Percentiles rank a stretch among this genome's conserved stretches.
phyloP scores from a whole-genome alignment of 2,113 vertebrate genomes.

The Gallinago media region DNA sequence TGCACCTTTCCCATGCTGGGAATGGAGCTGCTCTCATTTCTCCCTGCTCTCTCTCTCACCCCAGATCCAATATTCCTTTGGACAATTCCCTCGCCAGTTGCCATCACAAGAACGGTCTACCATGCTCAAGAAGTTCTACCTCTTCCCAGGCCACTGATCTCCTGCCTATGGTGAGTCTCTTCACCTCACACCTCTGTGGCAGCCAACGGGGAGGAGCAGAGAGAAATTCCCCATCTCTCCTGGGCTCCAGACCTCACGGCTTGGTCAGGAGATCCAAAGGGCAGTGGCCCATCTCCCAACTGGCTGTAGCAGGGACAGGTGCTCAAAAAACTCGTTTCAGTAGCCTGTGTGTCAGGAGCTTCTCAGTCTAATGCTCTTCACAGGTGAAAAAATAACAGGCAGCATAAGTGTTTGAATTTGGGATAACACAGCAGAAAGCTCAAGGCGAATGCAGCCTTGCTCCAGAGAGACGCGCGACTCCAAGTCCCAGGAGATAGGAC shows the following conservation, averaged over 20 bases:
- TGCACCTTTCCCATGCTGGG: not conserved
- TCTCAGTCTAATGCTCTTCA: not conserved
- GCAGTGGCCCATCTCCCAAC: not conserved
- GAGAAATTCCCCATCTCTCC: not conserved
- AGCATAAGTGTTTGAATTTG: not conserved
- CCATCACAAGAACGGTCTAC: not conserved
- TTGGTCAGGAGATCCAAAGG: rapidly evolving
- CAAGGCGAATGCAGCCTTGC: not conserved
- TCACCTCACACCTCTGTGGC: rapidly evolving
- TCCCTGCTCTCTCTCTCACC: not conserved
- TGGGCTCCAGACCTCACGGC: not conserved
- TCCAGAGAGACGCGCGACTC: not conserved
- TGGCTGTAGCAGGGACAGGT: not conserved
- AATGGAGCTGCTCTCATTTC: not conserved
- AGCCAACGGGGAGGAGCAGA: not conserved
- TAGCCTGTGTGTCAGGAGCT: not conserved
- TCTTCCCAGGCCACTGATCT: slow-evolving; percentile 11
- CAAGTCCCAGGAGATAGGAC: no score
- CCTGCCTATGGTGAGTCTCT: not conserved
- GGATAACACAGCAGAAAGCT: not conserved
- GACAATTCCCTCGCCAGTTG: not conserved
- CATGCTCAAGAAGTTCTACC: not conserved
- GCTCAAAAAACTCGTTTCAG: not conserved
- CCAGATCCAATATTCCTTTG: not conserved
- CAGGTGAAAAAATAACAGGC: not conserved